Percentiles rank a stretch among this genome's conserved stretches.
Evolutionary conservation across 2,888 invertebrate species (phyloP).

Genomic region (Orthosia gothica): DNA sequence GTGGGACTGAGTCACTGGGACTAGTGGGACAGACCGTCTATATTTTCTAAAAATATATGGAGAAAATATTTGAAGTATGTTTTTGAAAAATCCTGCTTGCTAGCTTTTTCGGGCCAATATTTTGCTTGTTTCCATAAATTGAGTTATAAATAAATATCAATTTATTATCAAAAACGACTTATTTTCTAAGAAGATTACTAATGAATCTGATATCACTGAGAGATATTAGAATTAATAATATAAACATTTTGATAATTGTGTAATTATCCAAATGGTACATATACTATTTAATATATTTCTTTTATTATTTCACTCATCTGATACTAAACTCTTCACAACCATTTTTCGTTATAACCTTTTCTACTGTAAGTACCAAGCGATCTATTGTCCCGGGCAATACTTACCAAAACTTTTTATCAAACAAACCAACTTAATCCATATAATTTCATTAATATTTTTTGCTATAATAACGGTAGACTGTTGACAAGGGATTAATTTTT

Average conservation of each 20-base stretch:
- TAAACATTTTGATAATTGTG: too few species aligned
- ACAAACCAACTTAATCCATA: conserved; percentile 50
- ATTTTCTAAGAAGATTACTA: neutral
- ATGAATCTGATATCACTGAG: neutral
- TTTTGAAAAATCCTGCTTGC: neutral
- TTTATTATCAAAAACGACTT: neutral
- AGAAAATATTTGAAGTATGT: conserved; percentile 1
- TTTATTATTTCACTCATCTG: too few species aligned
- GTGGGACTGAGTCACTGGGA: too few species aligned
- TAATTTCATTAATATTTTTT: conserved; percentile 59
- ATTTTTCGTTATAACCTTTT: neutral
- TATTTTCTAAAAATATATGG: conserved; percentile 5
- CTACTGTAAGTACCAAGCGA: neutral
- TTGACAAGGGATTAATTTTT: conserved; percentile 64
- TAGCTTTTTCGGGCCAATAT: neutral
- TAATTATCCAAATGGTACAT: too few species aligned
- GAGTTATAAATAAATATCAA: too few species aligned
- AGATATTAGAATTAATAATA: too few species aligned
- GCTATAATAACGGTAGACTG: conserved; percentile 37
- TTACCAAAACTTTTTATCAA: conserved; percentile 43
- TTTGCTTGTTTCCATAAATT: neutral
- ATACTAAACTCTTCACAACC: neutral
- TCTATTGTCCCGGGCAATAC: neutral
- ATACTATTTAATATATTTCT: too few species aligned
- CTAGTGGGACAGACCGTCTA: too few species aligned